A percentile compares a stretch with the other conserved stretches of the same genome.
phyloP scores from a whole-genome alignment of 2,888 invertebrate species.

The Cyclophora albipunctata region DNA sequence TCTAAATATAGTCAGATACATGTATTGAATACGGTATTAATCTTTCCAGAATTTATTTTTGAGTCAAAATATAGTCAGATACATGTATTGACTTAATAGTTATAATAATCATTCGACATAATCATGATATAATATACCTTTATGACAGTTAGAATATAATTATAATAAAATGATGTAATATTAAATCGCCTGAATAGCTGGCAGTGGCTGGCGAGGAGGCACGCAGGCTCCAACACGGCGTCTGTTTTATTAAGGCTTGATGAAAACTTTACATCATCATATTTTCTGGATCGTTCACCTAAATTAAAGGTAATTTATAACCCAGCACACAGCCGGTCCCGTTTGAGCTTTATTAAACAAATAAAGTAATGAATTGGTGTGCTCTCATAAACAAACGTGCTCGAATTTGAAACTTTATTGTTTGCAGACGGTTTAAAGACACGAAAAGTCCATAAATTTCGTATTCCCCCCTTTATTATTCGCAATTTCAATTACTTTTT shows the following conservation, averaged over 20 bases:
- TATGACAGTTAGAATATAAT: too few species aligned
- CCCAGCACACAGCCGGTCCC: constrained; percentile 55
- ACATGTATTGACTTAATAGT: too few species aligned
- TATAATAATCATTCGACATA: too few species aligned
- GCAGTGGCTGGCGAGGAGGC: too few species aligned
- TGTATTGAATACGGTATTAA: too few species aligned
- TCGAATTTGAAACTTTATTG: constrained; percentile 58
- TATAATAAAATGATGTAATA: too few species aligned
- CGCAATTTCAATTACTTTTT: constrained; percentile 2
- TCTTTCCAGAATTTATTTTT: too few species aligned
- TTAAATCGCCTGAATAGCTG: too few species aligned
- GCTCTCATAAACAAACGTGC: constrained; percentile 57
- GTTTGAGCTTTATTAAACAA: constrained; percentile 67
- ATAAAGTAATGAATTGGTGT: constrained; percentile 66
- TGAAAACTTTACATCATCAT: constrained; percentile 69
- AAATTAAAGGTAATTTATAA: constrained; percentile 73
- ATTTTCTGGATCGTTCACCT: constrained; percentile 68
- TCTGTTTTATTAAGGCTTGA: constrained; percentile 55
- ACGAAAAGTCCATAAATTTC: constrained; percentile 39
- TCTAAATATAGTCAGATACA: too few species aligned
- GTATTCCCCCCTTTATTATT: constrained; percentile 16
- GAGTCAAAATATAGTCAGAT: too few species aligned
- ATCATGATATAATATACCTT: too few species aligned
- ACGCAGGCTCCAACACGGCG: constrained; percentile 6
- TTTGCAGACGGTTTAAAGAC: constrained; percentile 43